Evolutionary conservation across 2,888 invertebrate species (phyloP), one percentile per base, ranked within the genome.

Genomic region (Electrophaes corylata): DNA sequence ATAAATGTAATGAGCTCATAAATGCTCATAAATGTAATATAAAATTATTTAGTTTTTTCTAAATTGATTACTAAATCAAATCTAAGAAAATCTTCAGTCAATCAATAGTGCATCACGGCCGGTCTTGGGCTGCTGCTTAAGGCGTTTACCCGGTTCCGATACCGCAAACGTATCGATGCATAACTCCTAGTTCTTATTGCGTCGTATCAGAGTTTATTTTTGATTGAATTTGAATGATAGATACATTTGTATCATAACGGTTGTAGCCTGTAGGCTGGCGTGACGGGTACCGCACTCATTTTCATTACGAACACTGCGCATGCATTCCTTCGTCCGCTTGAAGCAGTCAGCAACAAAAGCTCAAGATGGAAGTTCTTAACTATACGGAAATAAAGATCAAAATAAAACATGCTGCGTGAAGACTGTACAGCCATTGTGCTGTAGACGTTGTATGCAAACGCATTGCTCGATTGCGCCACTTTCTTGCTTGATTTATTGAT

Each of bases 231-330:
- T 65, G 54, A 56, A 60, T 52, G 43, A 44, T 31, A 43, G 44
- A 46, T 56, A 53, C 41, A 48, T 63, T 65, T 61, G 66, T 65
- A 46, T 62, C 55, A 62, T 87, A 86, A 86, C 87, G 82, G 86
- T 84, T 70, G 69, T 66, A 68, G 68, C 69, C 73, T 67, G 67
- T 66, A 68, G 69, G 70, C 73, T 67, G 67, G 74, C 79, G 76
- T 82, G 84, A 81, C 77, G 83, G 74, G 76, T 76, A 75, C 72
- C 66, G 76, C 73, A 77, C 76, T 79, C 67, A 79, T 82, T 83
- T 82, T 82, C 81, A 81, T 80, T 78, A 79, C 71, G 76, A 65
- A 74, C 69, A 64, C 74, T 61, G 74, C 71, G 78, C 75, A 43
- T 80, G 83, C 84, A 87, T 87, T 85, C 83, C 66, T 23, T 23